Evolutionary conservation across 92 coral and sea anemone genomes (phyloP), one percentile per base, ranked within the genome.

Genomic region (Parazoanthus atlanticus): DNA sequence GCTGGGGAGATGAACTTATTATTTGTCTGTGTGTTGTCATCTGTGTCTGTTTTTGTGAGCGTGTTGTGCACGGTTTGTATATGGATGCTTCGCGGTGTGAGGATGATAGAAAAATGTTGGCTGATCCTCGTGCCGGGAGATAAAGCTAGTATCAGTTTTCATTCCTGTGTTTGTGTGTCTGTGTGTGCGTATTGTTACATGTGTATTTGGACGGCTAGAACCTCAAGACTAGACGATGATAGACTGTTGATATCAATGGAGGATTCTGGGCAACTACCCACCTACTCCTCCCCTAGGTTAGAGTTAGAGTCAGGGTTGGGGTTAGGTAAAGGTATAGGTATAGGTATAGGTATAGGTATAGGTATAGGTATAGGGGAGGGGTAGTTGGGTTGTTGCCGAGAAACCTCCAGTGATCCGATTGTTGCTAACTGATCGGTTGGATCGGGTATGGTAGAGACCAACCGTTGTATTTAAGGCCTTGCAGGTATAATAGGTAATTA

Each of bases 1-100:
- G 93, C 96, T 83, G 99, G 98, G 36, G 96, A 94, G 38, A 95
- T 97, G 98, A 97, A 95, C 82, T 98, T 97, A 91, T 96, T 95
- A 84, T 71, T 90, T 81, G 34, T 17, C 9, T 79, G 41, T 34
- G 9, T 52, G 30, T 2, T 16, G 2, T 75, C 0, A 13, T 25
- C 9, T 33, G 12, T 80, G 3, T 17, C 38, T 80, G 43, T 80
- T 70, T 47, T 16, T 80, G 23, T 47, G 11, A 46, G 66, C 19
- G 99, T 97, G 34, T 86, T 36, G 99, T 95, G 0, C 98, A 97
- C 78, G 98, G 99, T 9, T 80, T 97, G 80, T 95, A 92, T 86
- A 71, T 97, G 49, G 99, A 97, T 86, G 98, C 97, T 0, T 98
- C 98, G 15, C 94, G 95, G 26, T 97, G 97, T 96, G 93, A 97